Base-by-base conservation (phyloP, 1,140 invertebrate species). In the Sesamia nonagrioides region DNA sequence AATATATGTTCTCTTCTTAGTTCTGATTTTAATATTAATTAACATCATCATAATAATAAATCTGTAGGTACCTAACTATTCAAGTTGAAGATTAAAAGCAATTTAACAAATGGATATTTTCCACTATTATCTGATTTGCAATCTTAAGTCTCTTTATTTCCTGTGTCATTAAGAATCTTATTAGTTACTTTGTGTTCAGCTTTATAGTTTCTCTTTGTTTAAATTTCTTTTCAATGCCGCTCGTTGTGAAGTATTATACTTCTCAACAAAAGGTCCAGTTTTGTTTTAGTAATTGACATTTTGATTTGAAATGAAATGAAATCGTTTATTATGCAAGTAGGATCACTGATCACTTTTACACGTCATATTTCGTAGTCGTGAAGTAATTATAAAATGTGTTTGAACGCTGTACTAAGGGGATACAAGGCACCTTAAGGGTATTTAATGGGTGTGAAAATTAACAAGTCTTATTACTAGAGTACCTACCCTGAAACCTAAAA, bases 131-230 rank as follows among this genome's bases (percentile, higher is more conserved):
- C 1, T 56, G 52, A 21, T 11, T 56, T 60, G 56, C 33, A 17
- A 63, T 11, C 37, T 3, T 11, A 66, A n/a, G 61, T 21, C 37
- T 66, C 37, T 63, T 52, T 40, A 58, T 58, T 42, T 37, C 37
- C 37, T 42, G 37, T 66, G 40, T 40, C 35, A 63, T 40, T 63
- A 63, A 18, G 9, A 15, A 40, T 63, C 60, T 40, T 37, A 63
- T 63, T 63, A 66, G 37, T 66, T 66, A 66, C 61, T 42, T 66
- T 66, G 61, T 66, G 37, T 66, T 66, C 5, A 9, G n/a, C 37
- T 61, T 21, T 66, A 66, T 66, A 42, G 37, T 21, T n/a, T 6
- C 9, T 42, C 37, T 66, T 42, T 66, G 61, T 66, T 42, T 18
- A n/a, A 35, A 40, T 37, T 63, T 63, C 60, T 63, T 18, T 63